Conservation (phyloP, 2,797 vertebrate genomes). For the Acipenser transmontanus region DNA sequence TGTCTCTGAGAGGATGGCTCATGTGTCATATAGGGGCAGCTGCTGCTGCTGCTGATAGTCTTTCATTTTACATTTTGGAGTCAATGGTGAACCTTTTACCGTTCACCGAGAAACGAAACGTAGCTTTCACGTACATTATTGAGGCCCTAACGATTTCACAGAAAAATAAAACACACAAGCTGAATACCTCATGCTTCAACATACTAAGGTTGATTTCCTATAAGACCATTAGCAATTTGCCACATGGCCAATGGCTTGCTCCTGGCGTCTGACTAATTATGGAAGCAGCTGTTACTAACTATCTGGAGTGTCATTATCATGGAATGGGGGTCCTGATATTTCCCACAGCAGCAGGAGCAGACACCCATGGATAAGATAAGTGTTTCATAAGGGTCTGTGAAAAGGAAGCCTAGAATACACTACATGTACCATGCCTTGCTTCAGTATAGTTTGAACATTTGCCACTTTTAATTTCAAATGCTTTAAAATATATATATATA, state of each 20-base stretch:
- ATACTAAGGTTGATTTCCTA: constrained; percentile 14
- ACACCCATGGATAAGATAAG: background rate
- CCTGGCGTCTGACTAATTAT: constrained; percentile 28
- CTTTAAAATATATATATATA: no score
- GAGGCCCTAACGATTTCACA: background rate
- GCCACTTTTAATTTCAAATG: no score
- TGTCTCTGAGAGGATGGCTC: constrained; percentile 47
- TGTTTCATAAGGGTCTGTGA: no score
- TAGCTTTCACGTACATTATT: constrained; percentile 11
- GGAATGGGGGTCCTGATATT: constrained; percentile 15
- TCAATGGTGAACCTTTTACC: background rate
- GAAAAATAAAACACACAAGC: constrained; percentile 8
- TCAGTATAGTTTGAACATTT: no score
- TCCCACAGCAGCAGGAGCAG: background rate
- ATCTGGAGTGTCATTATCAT: constrained; percentile 36
- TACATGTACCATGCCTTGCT: no score
- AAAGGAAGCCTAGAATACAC: no score
- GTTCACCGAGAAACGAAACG: background rate
- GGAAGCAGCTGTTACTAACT: constrained; percentile 46
- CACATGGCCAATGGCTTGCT: constrained; percentile 15
- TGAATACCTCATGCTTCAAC: constrained; percentile 9
- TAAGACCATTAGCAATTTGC: constrained; percentile 1
- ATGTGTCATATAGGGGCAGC: constrained; percentile 53
- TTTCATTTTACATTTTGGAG: constrained; percentile 32
- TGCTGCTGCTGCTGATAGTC: constrained; percentile 35